phyloP scores from a whole-genome alignment of 2,888 invertebrate genomes.

The Incurvaria masculella region DNA sequence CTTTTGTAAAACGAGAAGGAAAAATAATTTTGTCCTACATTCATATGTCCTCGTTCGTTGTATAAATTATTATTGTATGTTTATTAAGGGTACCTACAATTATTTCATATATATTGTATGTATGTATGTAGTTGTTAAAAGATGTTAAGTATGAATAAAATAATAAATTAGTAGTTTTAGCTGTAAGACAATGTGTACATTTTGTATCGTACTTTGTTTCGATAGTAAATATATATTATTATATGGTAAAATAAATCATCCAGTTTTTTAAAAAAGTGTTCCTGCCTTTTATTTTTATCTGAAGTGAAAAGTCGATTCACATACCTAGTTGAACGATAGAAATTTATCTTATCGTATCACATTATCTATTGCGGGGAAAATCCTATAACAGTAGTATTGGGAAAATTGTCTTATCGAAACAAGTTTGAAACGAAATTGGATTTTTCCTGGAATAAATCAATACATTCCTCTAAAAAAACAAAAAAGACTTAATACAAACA shows the following conservation, averaged over 20 bases:
- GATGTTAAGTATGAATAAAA: slow-evolving; percentile 57
- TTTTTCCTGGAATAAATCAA: background rate
- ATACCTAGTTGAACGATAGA: too few relatives aligned
- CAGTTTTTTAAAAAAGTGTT: slow-evolving; percentile 59
- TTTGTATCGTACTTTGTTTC: slow-evolving; percentile 74
- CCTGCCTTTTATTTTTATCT: slow-evolving; percentile 27
- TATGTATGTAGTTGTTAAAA: slow-evolving; percentile 51
- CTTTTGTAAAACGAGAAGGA: background rate
- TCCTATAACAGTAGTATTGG: too few relatives aligned
- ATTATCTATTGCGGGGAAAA: too few relatives aligned
- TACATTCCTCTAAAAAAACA: too few relatives aligned
- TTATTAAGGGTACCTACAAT: slow-evolving; percentile 36
- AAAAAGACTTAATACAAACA: too few relatives aligned
- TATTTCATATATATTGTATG: slow-evolving; percentile 37
- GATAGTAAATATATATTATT: slow-evolving; percentile 67
- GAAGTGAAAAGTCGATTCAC: too few relatives aligned
- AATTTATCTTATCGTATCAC: too few relatives aligned
- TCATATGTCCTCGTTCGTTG: slow-evolving; percentile 34
- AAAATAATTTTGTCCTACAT: background rate
- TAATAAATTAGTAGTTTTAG: slow-evolving; percentile 41
- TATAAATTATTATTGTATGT: slow-evolving; percentile 51
- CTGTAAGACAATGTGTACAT: slow-evolving; percentile 64
- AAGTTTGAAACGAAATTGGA: too few relatives aligned
- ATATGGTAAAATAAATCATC: slow-evolving; percentile 67
- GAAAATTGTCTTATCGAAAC: too few relatives aligned